Evolutionary conservation across 2,113 vertebrate species (phyloP).

Genomic region (Lepus americanus): DNA sequence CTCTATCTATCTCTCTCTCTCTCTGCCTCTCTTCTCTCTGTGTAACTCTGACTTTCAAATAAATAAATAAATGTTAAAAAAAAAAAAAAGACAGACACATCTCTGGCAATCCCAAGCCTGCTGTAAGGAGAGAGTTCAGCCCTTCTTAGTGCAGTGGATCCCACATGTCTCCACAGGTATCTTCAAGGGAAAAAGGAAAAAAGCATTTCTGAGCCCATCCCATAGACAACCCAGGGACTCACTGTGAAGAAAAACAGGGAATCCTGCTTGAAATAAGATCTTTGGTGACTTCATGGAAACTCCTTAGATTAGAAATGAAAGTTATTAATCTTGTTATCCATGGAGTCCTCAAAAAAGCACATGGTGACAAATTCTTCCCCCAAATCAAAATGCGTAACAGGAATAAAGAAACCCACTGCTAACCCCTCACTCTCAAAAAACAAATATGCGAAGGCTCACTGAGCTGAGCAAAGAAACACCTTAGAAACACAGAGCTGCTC

Average conservation of each 20-base stretch:
- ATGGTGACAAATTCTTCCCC: neutral
- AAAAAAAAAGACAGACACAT: neutral
- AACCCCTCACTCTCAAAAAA: neutral
- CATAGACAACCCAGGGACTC: neutral
- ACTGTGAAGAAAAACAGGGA: neutral
- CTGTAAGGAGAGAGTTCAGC: too few species aligned
- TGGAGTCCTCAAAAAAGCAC: neutral
- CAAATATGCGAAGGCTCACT: neutral
- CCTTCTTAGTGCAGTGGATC: neutral
- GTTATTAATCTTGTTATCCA: neutral
- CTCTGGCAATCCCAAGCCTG: neutral
- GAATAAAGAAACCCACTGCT: neutral
- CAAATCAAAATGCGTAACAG: neutral
- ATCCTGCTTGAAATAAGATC: conserved; percentile 10
- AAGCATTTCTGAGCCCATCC: neutral
- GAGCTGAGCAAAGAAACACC: conserved; percentile 27
- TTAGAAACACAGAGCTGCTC: neutral
- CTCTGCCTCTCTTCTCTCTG: too few species aligned
- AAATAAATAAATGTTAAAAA: too few species aligned
- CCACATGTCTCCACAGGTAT: neutral
- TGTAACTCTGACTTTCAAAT: too few species aligned
- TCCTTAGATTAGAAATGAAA: neutral
- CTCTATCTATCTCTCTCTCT: too few species aligned
- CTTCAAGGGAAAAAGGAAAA: neutral
- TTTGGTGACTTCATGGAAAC: neutral